Evolutionary conservation across 2,113 vertebrate species (phyloP).

Genomic region (Lethenteron reissneri): DNA sequence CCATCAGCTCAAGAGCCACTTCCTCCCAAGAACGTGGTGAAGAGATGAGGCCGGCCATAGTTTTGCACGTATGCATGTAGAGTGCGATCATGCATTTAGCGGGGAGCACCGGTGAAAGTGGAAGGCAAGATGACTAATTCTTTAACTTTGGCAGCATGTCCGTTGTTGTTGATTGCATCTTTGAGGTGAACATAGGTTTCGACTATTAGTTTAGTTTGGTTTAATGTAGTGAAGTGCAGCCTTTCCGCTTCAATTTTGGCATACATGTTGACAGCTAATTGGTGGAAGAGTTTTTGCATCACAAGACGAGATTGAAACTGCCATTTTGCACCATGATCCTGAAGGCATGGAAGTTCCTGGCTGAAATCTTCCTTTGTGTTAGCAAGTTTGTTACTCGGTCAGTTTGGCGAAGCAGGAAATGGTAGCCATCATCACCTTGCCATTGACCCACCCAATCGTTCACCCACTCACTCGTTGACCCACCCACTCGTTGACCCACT

Average conservation of each 20-base stretch:
- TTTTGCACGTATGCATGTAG: background rate
- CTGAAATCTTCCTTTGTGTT: background rate
- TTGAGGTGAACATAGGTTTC: constrained; percentile 4
- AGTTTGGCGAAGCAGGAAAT: background rate
- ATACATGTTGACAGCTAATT: background rate
- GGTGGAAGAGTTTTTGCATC: background rate
- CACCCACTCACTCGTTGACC: too few relatives aligned
- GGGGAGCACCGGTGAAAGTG: background rate
- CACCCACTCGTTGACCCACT: too few relatives aligned
- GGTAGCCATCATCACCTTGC: background rate
- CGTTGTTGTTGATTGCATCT: background rate
- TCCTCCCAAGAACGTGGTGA: background rate
- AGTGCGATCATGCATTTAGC: background rate
- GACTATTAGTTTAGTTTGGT: background rate
- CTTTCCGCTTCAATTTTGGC: background rate
- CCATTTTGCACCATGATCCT: constrained; percentile 1
- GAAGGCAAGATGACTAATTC: background rate
- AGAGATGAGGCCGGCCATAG: background rate
- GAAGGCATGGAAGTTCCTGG: background rate
- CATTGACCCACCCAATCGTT: too few relatives aligned
- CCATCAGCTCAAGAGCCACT: background rate
- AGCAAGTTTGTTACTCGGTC: background rate
- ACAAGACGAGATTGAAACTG: background rate
- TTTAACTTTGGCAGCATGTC: background rate
- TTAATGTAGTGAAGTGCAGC: background rate